These are phyloP conservation scores for Chironomus tentans DNA, from an alignment of 2,888 invertebrate genomes.

Conservation along the genomic window DNA sequence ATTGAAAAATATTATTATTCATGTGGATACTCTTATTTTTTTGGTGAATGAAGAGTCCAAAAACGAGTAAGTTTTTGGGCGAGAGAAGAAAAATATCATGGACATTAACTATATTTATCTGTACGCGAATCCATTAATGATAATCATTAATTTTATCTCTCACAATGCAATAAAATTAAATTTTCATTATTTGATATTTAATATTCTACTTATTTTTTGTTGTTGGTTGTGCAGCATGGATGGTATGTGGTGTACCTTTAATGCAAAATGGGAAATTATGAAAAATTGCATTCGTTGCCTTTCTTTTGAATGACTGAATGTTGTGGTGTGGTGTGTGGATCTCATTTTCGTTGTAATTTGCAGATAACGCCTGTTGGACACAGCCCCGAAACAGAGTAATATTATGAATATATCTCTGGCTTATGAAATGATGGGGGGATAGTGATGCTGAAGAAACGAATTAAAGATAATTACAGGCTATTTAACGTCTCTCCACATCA, in stretches of 20 bases:
- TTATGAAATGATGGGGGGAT: too few relatives aligned
- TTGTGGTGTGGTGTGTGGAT: neutral
- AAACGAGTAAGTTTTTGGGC: neutral
- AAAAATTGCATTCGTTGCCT: neutral
- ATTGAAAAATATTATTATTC: neutral
- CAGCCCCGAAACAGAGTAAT: neutral
- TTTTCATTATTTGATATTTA: slow-evolving; percentile 5
- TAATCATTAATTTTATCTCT: neutral
- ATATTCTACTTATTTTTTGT: neutral
- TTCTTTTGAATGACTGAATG: neutral
- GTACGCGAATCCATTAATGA: slow-evolving; percentile 7
- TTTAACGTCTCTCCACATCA: slow-evolving; percentile 18
- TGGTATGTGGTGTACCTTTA: neutral
- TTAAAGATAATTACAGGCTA: slow-evolving; percentile 18
- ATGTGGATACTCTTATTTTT: neutral
- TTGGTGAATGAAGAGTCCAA: neutral
- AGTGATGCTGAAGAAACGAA: neutral
- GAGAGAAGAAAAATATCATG: neutral
- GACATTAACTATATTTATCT: neutral
- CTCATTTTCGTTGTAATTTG: slow-evolving; percentile 17
- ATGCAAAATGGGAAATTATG: slow-evolving; percentile 1
- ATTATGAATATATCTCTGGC: too few relatives aligned
- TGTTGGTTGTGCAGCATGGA: neutral
- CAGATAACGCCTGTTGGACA: slow-evolving; percentile 17
- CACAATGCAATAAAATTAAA: neutral